Evolutionary conservation across 2,113 vertebrate species (phyloP), one percentile per base, ranked within the genome.

Genomic region (Delphinapterus leucas): DNA sequence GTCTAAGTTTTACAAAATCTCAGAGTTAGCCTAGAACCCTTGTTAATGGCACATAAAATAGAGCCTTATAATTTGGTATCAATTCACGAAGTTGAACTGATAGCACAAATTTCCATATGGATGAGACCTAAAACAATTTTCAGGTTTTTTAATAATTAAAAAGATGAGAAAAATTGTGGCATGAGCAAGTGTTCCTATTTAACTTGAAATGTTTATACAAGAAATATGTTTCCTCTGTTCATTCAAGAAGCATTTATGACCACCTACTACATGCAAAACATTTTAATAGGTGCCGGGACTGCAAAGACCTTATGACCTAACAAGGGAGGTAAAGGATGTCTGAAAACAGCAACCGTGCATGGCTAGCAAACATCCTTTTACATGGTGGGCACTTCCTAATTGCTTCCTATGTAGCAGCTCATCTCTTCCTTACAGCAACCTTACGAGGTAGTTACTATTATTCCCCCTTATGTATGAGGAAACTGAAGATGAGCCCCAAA

Each of bases 151-250:
- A 93, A 13, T 74, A 38, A 89, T 36, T 96, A 21, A 60, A 93
- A 86, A 84, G 18, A 49, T 47, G 3, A 65, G 74, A 67, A 89
- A 73, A 93, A 79, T 47, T 79, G 18, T 76, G 55, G 23, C 15
- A 68, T 71, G 88, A 91, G 6, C 65, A 88, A 49, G 63, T 90
- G 8, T 82, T 25, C 38, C 14, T 53, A 79, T 86, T 81, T 88
- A 91, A 93, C 12, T 33, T 88, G 60, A 96, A 96, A 55, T 71
- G 25, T 83, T 90, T 98, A 6, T 90, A n/a, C n/a, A 70, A 82
- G 61, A 97, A 95, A 73, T 84, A 9, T 49, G 23, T 74, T 83
- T 95, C n/a, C 44, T 95, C 61, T 93, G 31, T 61, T 68, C 4
- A 33, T 88, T 85, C 14, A 65, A 68, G 82, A 88, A 89, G 65